Evolutionary conservation across 1,140 invertebrate species (phyloP), one percentile per base, ranked within the genome.

Genomic region (Hermetia illucens): DNA sequence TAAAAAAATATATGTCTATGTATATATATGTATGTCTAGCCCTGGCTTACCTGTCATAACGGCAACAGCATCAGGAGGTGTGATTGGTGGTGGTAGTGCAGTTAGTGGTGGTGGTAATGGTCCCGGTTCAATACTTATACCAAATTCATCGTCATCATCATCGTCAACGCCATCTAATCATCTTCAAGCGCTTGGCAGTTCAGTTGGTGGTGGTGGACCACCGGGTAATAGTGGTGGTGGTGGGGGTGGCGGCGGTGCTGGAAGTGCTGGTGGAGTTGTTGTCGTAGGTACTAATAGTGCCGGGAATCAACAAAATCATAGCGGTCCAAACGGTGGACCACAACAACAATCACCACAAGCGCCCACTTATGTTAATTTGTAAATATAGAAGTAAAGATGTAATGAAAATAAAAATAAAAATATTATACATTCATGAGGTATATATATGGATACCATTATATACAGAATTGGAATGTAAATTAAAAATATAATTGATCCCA

Each of bases 361-460:
- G 72, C 83, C 83, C 44, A 88, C 85, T 54, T 90, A 90, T 72
- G 85, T 89, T 62, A 88, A 88, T 77, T 82, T 88, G 74, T 88
- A 84, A 35, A 21, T 22, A 21, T n/a, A 13, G 8, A 5, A 36
- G 5, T 18, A 27, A 19, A 58, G 48, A 46, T 34, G 17, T 21
- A 40, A 27, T 9, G 24, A 27, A 27, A 27, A 27, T 27, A 27
- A 27, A 27, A 27, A 27, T 27, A 27, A 27, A 13, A 13, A 27
- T 27, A 13, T 27, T 27, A 27, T 27, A 27, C 24, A 27, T n/a
- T n/a, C n/a, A n/a, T n/a, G 31, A 17, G 31, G 31, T 16, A 13
- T 13, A 12, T 5, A 33, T 3, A 5, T 17, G 31, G 15, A 17
- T n/a, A n/a, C n/a, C n/a, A n/a, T n/a, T n/a, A n/a, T n/a, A n/a